phyloP scores from a whole-genome alignment of 2,113 vertebrate species.

The Campylorhamphus procurvoides region DNA sequence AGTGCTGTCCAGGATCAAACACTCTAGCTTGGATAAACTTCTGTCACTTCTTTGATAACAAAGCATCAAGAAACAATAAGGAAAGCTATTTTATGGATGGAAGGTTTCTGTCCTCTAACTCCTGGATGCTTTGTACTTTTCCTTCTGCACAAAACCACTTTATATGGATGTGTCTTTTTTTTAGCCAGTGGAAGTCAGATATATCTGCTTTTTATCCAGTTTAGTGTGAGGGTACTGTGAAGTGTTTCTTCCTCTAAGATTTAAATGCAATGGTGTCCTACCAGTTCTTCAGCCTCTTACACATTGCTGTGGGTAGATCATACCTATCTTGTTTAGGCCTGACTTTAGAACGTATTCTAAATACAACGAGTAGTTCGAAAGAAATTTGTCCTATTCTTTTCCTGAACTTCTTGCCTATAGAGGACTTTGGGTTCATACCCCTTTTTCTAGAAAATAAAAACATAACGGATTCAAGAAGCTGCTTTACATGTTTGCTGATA shows the following conservation, averaged over 20 bases:
- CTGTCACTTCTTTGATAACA: neutral
- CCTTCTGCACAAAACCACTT: neutral
- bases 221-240: neutral
- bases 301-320: neutral
- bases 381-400: neutral
- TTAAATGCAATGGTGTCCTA: neutral
- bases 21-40: neutral
- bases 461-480: neutral
- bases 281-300: neutral
- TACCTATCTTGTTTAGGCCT: neutral
- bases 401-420: neutral
- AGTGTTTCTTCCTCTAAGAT: neutral
- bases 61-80: neutral
- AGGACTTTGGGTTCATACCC: accelerated
- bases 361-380: neutral
- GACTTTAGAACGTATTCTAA: neutral
- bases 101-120: neutral
- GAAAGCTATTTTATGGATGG: neutral
- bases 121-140: neutral
- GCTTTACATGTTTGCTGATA: neutral
- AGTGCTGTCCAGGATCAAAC: neutral
- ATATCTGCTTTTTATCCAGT: neutral
- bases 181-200: neutral
- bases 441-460: neutral
- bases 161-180: neutral